These are phyloP conservation scores for Catamblyrhynchus diadema DNA, from an alignment of 2,797 vertebrate genomes.

Conservation along the genomic window DNA sequence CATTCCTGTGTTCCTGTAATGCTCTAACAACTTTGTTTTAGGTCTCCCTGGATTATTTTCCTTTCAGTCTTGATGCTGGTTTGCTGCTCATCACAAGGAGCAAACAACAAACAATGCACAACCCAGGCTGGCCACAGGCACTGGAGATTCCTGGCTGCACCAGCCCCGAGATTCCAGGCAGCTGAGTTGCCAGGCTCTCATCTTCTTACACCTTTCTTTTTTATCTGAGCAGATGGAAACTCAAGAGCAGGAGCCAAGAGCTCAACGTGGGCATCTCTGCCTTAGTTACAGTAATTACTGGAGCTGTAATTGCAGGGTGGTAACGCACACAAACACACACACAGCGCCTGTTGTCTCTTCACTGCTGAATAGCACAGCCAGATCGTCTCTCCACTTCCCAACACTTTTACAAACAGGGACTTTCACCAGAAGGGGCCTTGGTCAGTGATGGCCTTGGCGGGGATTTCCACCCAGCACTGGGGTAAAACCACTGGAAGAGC, in stretches of 20 bases:
- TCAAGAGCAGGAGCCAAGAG: slow-evolving; percentile 57
- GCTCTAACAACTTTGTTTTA: background rate
- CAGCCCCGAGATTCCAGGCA: background rate
- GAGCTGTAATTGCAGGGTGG: slow-evolving; percentile 33
- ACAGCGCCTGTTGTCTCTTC: background rate
- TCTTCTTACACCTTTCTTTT: slow-evolving; percentile 43
- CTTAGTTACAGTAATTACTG: slow-evolving; percentile 45
- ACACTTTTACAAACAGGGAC: background rate
- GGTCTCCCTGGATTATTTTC: background rate
- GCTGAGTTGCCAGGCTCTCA: background rate
- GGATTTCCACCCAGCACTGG: background rate
- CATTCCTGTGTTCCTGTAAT: background rate
- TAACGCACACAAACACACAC: background rate
- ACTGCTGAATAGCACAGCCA: background rate
- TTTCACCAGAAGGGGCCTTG: background rate
- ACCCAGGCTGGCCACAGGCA: background rate
- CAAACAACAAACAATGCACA: background rate
- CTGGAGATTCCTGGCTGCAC: background rate
- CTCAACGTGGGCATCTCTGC: slow-evolving; percentile 49
- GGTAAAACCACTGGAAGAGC: background rate
- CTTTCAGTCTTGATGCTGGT: background rate
- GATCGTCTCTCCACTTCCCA: background rate
- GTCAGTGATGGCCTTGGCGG: background rate
- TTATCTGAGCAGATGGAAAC: slow-evolving; percentile 70
- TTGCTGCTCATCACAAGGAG: background rate